A percentile compares a stretch with the other conserved stretches of the same genome.
These are phyloP conservation scores for Hassar affinis DNA, from an alignment of 2,113 vertebrate species.

Conservation along the genomic window DNA sequence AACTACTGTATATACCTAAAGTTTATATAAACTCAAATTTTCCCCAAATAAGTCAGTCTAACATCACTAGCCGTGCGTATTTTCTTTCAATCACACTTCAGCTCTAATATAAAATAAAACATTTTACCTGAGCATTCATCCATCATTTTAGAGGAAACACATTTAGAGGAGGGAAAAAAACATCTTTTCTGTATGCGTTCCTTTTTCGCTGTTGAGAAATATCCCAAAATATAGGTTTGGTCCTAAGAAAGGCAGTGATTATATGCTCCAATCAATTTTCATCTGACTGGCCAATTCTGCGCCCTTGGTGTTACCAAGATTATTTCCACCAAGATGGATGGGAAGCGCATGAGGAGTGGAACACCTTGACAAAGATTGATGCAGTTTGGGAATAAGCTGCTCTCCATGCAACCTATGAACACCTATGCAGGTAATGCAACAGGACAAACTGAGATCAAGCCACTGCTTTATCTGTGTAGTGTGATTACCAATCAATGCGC, in stretches of 20 bases:
- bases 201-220: background rate
- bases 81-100: background rate
- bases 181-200: background rate
- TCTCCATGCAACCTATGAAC: conserved; percentile 22
- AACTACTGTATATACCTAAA: too few species aligned
- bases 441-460: conserved; percentile 23
- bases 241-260: background rate
- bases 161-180: background rate
- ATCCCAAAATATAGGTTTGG: background rate
- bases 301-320: conserved; percentile 42
- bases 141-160: background rate
- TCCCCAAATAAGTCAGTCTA: background rate
- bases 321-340: conserved; percentile 47
- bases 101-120: background rate
- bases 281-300: conserved; percentile 27
- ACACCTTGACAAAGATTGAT: conserved; percentile 37
- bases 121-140: background rate
- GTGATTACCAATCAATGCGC: background rate
- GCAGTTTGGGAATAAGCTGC: conserved; percentile 27
- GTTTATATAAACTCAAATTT: background rate
- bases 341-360: conserved; percentile 27
- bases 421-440: conserved; percentile 32
- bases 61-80: background rate
- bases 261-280: conserved; percentile 41
- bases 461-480: conserved; percentile 14